Evolutionary conservation across 2,797 vertebrate species (phyloP), one percentile per base, ranked within the genome.

Genomic region (Peromyscus melanophrys): DNA sequence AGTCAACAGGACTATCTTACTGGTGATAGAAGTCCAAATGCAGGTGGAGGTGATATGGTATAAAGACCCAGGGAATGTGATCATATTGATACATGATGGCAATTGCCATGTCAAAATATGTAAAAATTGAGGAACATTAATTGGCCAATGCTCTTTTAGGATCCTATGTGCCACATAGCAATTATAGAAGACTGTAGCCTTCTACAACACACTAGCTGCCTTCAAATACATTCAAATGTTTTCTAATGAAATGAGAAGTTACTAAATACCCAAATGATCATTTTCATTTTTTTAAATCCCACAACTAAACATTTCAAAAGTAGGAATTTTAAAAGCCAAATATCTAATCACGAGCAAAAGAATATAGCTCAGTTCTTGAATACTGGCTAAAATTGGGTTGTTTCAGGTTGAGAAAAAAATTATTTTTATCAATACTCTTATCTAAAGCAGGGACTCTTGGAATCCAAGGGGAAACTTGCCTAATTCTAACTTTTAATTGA

Each of bases 401-500:
- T 81, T 96, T 87, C 89, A 92, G n/a, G 77, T 61, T 65, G 52
- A 96, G 94, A 96, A 94, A 82, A 82, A 89, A 96, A 94, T 94
- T 91, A 82, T 83, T 97, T 97, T 96, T 86, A 96, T 97, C 92
- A 95, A 4, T 95, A 77, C 31, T 83, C 57, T 81, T 91, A 78
- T 96, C 89, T 87, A 73, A 94, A 96, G 86, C 78, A 91, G 16
- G 77, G 81, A 63, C 57, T 92, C 92, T 96, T 95, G 94, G 90
- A 96, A 92, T 97, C 95, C 75, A 84, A 87, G 21, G 69, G 80
- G 95, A 93, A 83, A 91, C 69, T 89, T 98, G 78, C 52, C 37
- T 91, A 37, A 95, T 90, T 97, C 97, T 95, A 96, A 97, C 96
- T 97, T 97, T 97, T 98, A 97, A 97, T 97, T 98, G 96, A 97